phyloP scores from a whole-genome alignment of 2,888 invertebrate species.

The Coelopa pilipes region DNA sequence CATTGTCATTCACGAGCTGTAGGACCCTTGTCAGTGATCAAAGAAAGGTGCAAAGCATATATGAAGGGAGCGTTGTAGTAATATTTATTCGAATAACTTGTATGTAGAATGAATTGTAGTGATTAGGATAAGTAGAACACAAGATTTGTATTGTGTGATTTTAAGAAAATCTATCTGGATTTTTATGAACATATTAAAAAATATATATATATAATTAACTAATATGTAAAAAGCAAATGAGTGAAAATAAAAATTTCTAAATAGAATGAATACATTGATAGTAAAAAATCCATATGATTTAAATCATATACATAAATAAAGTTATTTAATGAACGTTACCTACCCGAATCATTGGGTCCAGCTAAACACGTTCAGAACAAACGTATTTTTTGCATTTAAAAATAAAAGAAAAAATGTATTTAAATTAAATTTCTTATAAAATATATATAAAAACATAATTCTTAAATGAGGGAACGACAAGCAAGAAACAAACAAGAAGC shows the following conservation, averaged over 20 bases:
- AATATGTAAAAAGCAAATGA: conserved; percentile 20
- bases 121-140: too few relatives aligned
- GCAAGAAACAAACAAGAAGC: conserved; percentile 10
- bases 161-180: conserved; percentile 14
- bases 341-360: conserved; percentile 70
- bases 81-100: too few relatives aligned
- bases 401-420: conserved; percentile 39
- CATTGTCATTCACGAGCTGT: not conserved
- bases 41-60: not conserved
- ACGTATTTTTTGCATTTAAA: conserved; percentile 42
- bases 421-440: conserved; percentile 15
- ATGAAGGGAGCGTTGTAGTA: not conserved
- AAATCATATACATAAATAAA: conserved; percentile 30
- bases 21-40: not conserved
- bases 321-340: conserved; percentile 54
- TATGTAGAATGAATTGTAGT: too few relatives aligned
- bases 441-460: conserved; percentile 1
- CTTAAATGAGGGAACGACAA: conserved; percentile 1
- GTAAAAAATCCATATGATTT: conserved; percentile 28
- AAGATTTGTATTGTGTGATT: too few relatives aligned
- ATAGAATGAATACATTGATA: not conserved
- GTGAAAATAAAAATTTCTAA: not conserved
- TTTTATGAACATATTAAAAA: conserved; percentile 29
- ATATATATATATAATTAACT: not conserved
- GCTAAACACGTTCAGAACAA: conserved; percentile 49